Conservation (phyloP, 1,140 invertebrate genomes). For the Drosophila seguyi region DNA sequence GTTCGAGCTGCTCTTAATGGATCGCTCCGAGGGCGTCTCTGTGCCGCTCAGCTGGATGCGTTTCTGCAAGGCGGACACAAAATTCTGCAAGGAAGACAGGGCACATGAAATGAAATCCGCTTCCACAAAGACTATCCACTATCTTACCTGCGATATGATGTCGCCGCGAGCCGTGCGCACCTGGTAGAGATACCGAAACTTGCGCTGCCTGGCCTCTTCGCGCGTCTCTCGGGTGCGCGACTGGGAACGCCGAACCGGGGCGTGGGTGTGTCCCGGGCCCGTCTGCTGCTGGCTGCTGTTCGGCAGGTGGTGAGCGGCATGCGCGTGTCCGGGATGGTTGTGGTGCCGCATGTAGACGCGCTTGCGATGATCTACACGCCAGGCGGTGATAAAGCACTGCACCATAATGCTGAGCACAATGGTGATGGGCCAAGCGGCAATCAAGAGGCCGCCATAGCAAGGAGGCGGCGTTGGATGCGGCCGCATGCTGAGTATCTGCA, state of each 20-base stretch:
- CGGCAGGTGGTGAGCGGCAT: conserved; percentile 56
- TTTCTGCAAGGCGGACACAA: conserved; percentile 92
- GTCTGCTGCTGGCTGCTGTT: conserved; percentile 58
- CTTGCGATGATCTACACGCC: conserved; percentile 83
- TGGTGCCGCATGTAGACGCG: conserved; percentile 78
- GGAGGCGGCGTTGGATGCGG: conserved; percentile 81
- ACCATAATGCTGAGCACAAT: conserved; percentile 84
- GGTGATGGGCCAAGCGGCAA: conserved; percentile 79
- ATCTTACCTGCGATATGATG: conserved; percentile 92
- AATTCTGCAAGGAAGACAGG: conserved; percentile 87
- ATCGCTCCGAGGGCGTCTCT: conserved; percentile 80
- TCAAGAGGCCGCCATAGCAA: conserved; percentile 80
- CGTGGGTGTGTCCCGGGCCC: conserved; percentile 53
- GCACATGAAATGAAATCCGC: neutral
- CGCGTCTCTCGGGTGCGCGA: conserved; percentile 88
- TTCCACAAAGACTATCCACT: neutral
- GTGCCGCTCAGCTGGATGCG: conserved; percentile 86
- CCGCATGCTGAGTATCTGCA: conserved; percentile 79
- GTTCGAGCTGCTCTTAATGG: conserved; percentile 86
- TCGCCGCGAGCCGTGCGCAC: conserved; percentile 94
- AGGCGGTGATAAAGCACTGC: conserved; percentile 84
- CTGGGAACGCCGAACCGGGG: conserved; percentile 61
- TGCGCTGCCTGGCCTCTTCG: conserved; percentile 92
- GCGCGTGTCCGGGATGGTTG: conserved; percentile 58
- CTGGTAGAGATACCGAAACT: conserved; percentile 95